Conservation (phyloP, 2,113 vertebrate genomes). For the Pogona vitticeps region DNA sequence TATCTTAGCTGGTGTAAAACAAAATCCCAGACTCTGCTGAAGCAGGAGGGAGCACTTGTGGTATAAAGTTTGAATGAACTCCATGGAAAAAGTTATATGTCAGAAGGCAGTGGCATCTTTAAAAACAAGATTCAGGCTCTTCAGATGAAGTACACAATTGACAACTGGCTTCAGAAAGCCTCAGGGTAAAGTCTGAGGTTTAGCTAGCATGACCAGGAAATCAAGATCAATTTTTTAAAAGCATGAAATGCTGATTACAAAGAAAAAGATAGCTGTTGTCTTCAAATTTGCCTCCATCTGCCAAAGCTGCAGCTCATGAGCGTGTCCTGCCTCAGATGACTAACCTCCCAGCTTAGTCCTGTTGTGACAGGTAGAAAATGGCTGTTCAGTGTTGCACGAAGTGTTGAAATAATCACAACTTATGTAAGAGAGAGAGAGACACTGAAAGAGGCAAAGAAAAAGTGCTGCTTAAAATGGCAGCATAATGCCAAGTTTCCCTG, state of each 20-base stretch:
- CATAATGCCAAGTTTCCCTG: too few species aligned
- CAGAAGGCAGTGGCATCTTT: background rate
- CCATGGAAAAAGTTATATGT: background rate
- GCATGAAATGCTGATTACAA: background rate
- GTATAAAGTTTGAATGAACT: background rate
- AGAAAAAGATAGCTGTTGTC: background rate
- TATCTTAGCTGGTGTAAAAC: too few species aligned
- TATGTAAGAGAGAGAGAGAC: too few species aligned
- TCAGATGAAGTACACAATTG: background rate
- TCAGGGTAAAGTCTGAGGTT: background rate
- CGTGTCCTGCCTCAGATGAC: too few species aligned
- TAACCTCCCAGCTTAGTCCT: too few species aligned
- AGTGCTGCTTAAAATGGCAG: background rate
- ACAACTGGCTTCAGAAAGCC: background rate
- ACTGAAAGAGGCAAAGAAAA: too few species aligned
- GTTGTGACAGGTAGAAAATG: background rate
- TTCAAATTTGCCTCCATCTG: background rate
- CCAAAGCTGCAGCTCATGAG: background rate
- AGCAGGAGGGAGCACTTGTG: background rate
- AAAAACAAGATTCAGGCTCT: background rate
- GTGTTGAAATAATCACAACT: too few species aligned
- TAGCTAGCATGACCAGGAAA: background rate
- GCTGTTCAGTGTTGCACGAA: too few species aligned
- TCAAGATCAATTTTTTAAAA: conserved; percentile 5
- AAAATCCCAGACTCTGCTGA: background rate